Evolutionary conservation across 2,113 vertebrate species (phyloP).

Genomic region (Gymnogyps californianus): DNA sequence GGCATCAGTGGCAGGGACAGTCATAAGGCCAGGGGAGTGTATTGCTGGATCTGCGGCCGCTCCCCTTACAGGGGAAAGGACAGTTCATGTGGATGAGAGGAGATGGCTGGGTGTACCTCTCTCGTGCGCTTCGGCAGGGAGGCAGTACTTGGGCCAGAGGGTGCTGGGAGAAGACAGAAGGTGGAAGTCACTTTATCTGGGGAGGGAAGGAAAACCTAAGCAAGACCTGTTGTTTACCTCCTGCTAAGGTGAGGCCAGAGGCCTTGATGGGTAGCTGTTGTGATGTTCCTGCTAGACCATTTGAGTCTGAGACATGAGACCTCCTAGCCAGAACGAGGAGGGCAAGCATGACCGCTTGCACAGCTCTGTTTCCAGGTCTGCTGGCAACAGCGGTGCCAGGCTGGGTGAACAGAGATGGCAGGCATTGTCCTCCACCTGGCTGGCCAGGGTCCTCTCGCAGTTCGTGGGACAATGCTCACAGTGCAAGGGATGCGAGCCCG

Average conservation of each 20-base stretch:
- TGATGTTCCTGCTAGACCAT: not conserved
- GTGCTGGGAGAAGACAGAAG: not conserved
- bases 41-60: not conserved
- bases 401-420: not conserved
- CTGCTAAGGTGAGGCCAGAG: not conserved
- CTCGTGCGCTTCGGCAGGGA: not conserved
- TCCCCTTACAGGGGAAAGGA: not conserved
- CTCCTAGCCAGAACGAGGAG: not conserved
- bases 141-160: not conserved
- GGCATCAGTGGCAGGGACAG: not conserved
- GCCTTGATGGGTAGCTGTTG: not conserved
- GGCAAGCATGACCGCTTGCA: not conserved
- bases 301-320: not conserved
- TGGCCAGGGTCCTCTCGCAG: not conserved
- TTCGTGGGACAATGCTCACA: rapidly evolving
- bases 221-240: not conserved
- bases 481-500: not conserved
- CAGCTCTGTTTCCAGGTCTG: not conserved
- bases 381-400: not conserved
- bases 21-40: not conserved
- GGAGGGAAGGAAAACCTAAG: not conserved
- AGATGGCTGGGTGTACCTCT: not conserved
- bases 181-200: not conserved
- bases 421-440: not conserved
- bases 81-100: not conserved